These are phyloP conservation scores for Acrocera orbiculus DNA, from an alignment of 2,888 invertebrate genomes.

Conservation along the genomic window DNA sequence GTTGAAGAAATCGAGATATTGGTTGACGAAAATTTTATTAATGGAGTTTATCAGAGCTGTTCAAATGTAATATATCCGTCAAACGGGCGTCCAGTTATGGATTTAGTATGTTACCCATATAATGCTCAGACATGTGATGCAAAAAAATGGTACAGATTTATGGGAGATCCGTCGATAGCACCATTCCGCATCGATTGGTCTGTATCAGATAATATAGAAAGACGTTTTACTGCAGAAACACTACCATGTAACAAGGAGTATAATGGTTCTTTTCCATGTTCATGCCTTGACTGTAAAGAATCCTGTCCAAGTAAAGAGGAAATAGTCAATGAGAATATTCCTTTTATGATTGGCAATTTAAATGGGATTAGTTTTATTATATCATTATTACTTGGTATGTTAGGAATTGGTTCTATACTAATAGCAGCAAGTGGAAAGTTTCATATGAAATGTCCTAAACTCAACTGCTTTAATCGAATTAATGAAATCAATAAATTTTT, in stretches of 20 bases:
- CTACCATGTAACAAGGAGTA: constrained; percentile 42
- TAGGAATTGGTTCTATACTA: constrained; percentile 20
- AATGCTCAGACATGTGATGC: constrained; percentile 48
- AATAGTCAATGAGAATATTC: constrained; percentile 27
- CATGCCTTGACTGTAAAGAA: constrained; percentile 55
- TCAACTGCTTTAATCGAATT: too few species aligned
- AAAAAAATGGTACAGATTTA: constrained; percentile 47
- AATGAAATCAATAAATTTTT: too few species aligned
- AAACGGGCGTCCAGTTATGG: constrained; percentile 55
- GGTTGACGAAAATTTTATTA: constrained; percentile 42
- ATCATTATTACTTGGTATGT: constrained; percentile 37
- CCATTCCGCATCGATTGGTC: constrained; percentile 47
- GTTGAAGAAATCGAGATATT: constrained; percentile 34
- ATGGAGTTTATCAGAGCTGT: constrained; percentile 59
- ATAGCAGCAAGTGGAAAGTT: too few species aligned
- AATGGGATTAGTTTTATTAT: constrained; percentile 46
- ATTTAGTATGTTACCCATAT: constrained; percentile 54
- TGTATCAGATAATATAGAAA: constrained; percentile 24
- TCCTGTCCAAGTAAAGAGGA: constrained; percentile 40
- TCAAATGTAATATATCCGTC: constrained; percentile 56
- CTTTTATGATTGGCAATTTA: constrained; percentile 40
- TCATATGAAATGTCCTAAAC: too few species aligned
- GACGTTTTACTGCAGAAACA: constrained; percentile 32
- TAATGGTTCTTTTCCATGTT: constrained; percentile 42
- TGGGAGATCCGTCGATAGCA: constrained; percentile 37